These are phyloP conservation scores for Helicoverpa zea DNA, from an alignment of 1,140 invertebrate genomes.

Conservation along the genomic window DNA sequence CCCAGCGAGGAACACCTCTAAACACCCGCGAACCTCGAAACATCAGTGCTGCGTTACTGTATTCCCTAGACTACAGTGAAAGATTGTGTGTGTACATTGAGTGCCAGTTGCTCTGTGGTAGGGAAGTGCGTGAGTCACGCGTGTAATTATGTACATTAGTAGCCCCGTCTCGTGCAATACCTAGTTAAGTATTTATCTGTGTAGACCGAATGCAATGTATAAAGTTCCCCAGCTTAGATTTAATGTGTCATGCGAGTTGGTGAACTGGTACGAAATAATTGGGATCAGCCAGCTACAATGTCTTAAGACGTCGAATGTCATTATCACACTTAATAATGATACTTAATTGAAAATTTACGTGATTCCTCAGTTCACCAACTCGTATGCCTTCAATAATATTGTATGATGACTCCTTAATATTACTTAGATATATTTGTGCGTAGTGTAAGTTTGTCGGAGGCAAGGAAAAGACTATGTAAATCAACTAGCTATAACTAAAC, in stretches of 20 bases:
- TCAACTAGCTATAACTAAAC: slow-evolving; percentile 48
- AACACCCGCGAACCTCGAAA: too few species aligned
- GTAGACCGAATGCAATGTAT: slow-evolving; percentile 72
- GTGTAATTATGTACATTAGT: slow-evolving; percentile 84
- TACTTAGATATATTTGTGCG: slow-evolving; percentile 46
- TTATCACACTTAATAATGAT: neutral
- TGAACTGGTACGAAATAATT: neutral
- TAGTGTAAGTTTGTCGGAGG: slow-evolving; percentile 49
- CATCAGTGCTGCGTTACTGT: too few species aligned
- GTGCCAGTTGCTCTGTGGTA: too few species aligned
- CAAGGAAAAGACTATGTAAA: slow-evolving; percentile 66
- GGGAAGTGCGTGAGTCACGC: neutral
- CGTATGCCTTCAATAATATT: slow-evolving; percentile 24
- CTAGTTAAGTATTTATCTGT: slow-evolving; percentile 85
- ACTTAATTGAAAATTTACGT: slow-evolving; percentile 17
- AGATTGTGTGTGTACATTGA: neutral
- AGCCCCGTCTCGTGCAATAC: slow-evolving; percentile 83
- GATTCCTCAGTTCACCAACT: neutral
- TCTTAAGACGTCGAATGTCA: too few species aligned
- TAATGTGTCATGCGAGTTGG: slow-evolving; percentile 18
- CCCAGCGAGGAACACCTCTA: neutral
- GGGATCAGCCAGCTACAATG: neutral
- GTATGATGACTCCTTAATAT: slow-evolving; percentile 46
- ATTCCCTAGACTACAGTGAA: neutral
- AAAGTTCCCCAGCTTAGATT: slow-evolving; percentile 66